Evolutionary conservation across 1,140 invertebrate species (phyloP), one percentile per base, ranked within the genome.

Genomic region (Ptiloglossa arizonensis): DNA sequence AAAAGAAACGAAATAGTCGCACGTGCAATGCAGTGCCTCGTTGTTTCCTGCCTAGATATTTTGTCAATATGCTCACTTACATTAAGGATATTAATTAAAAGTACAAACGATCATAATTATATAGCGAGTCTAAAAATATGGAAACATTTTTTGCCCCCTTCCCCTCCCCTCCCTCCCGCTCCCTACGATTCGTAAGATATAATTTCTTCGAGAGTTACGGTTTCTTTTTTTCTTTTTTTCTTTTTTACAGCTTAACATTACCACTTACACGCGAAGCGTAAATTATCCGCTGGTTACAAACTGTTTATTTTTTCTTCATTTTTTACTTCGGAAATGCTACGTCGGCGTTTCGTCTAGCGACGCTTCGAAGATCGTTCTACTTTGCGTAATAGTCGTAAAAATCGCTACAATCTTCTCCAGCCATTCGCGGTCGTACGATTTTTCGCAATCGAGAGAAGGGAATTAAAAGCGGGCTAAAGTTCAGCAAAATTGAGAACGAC

Each of bases 101-200:
- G 62, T 69, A 71, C 17, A 82, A 83, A 64, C 24, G 59, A 83
- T 79, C 22, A 44, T 66, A 78, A 78, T 46, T 57, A 50, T 64
- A 64, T 56, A 22, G 67, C 79, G 41, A 59, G 15, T 83, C 63
- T 79, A 82, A 70, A 75, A 83, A 75, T 83, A 79, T 74, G 68
- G 8, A 83, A 82, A 79, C 63, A 70, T 70, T 52, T 41, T 66
- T 52, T 41, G 38, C 56, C 22, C 38, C 17, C 17, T 5, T 22
- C 6, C n/a, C 32, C 8, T 5, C 29, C n/a, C 6, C 27, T 35
- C 3, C 15, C 29, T 6, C 29, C 27, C 32, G 13, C 35, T 32
- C 15, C 13, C 44, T 29, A 46, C 17, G 5, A 38, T 8, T 56
- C 50, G 24, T 62, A 48, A 67, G 52, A 27, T 24, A 62, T 15